A percentile compares a stretch with the other conserved stretches of the same genome.
Evolutionary conservation across 2,888 invertebrate species (phyloP).

Genomic region (Priocnemis perturbator): DNA sequence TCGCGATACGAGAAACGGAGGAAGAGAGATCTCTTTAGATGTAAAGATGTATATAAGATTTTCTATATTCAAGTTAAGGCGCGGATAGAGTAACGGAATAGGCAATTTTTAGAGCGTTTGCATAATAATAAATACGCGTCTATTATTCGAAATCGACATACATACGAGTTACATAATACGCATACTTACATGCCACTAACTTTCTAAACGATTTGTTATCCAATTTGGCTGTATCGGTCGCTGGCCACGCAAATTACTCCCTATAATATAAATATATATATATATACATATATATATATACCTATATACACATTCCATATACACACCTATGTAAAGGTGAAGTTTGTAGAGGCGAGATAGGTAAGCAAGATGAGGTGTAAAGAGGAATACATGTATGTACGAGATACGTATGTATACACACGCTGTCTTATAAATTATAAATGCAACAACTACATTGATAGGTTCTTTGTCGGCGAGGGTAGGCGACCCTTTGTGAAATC

Average conservation of each 20-base stretch:
- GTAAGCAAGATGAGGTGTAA: background rate
- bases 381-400: conserved; percentile 5
- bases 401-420: background rate
- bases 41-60: conserved; percentile 46
- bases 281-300: conserved; percentile 1
- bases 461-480: conserved; percentile 11
- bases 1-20: background rate
- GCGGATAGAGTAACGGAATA: background rate
- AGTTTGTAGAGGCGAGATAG: too few species aligned
- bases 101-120: too few species aligned
- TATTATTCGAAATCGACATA: too few species aligned
- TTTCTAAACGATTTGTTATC: too few species aligned
- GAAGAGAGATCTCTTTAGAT: conserved; percentile 24
- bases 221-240: too few species aligned
- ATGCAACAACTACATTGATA: too few species aligned
- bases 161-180: too few species aligned
- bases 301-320: background rate
- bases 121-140: too few species aligned
- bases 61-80: conserved; percentile 41
- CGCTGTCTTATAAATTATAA: background rate
- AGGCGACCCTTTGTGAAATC: conserved; percentile 38
- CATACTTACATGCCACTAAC: too few species aligned
- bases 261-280: too few species aligned
- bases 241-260: too few species aligned
- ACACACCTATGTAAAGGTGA: too few species aligned